Base-by-base conservation (phyloP, 2,797 vertebrate species). In the Chiroxiphia lanceolata region DNA sequence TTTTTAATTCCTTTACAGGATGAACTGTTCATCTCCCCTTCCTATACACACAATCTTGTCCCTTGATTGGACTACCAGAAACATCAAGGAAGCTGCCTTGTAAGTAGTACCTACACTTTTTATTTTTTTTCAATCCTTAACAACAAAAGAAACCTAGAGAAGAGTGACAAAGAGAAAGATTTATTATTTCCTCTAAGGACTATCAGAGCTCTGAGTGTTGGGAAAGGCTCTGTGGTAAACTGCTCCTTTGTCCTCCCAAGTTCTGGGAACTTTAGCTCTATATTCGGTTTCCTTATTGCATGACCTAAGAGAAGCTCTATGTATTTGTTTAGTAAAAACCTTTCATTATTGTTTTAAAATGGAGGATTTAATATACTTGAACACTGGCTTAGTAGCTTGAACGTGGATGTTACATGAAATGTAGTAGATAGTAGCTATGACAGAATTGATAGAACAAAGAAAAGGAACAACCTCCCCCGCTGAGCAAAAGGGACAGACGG, bases 131-230 rank as follows among this genome's bases (percentile, higher is more conserved):
- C 1, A 17, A 53, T 80, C 51, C 34, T 56, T 64, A 90, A 82
- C 70, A 95, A 82, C 63, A 88, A 77, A 90, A 93, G 64, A 93
- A 89, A 84, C 36, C 8, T 51, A 85, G 60, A 31, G 74, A 92
- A 87, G 53, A 87, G 38, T 42, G 79, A 80, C 80, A 95, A 61
- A 87, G 54, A 85, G 60, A 89, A 81, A 87, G 88, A 94, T 85
- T 94, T 95, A 87, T 89, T 91, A 77, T 94, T 95, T 95, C 83
- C 94, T 95, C 65, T 59, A 36, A 95, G 71, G 75, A 74, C 75
- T 87, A 64, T 65, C 78, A 82, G 64, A 80, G 56, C 71, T 87
- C 78, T 75, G 67, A 77, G 57, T 82, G 38, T n/a, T 93, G 70
- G 64, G 50, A 80, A 93, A 91, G 34, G 31, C 78, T 90, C 51